A percentile compares a stretch with the other conserved stretches of the same genome.
Evolutionary conservation across 1,140 invertebrate species (phyloP).

Genomic region (Periplaneta americana): DNA sequence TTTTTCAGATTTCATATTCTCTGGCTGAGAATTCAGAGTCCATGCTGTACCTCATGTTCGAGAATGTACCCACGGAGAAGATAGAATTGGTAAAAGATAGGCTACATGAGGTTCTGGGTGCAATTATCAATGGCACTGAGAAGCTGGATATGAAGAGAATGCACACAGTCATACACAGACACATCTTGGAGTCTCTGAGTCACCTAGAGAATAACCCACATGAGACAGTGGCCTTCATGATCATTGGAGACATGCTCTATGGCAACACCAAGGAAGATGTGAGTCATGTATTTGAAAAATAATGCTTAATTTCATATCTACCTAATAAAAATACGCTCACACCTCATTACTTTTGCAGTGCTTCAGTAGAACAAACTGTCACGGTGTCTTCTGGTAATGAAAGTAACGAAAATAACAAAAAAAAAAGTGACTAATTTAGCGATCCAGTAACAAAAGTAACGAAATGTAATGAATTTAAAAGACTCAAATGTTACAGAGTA

Average conservation of each 20-base stretch:
- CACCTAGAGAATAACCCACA: constrained; percentile 72
- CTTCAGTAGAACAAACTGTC: too few species aligned
- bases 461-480: too few species aligned
- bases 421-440: too few species aligned
- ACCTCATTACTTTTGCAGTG: too few species aligned
- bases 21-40: constrained; percentile 67
- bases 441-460: too few species aligned
- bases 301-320: background rate
- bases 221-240: constrained; percentile 62
- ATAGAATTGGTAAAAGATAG: constrained; percentile 55
- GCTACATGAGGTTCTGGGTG: constrained; percentile 49
- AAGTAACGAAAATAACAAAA: too few species aligned
- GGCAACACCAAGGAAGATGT: constrained; percentile 69
- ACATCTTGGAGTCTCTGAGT: constrained; percentile 64
- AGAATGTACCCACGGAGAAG: constrained; percentile 70
- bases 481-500: too few species aligned
- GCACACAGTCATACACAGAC: constrained; percentile 62
- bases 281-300: constrained; percentile 34
- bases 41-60: constrained; percentile 62
- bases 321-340: too few species aligned
- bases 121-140: constrained; percentile 43
- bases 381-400: too few species aligned
- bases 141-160: constrained; percentile 72
- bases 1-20: constrained; percentile 55
- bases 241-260: constrained; percentile 80